These are phyloP conservation scores for Sympetrum striolatum DNA, from an alignment of 2,888 invertebrate genomes.

Conservation along the genomic window DNA sequence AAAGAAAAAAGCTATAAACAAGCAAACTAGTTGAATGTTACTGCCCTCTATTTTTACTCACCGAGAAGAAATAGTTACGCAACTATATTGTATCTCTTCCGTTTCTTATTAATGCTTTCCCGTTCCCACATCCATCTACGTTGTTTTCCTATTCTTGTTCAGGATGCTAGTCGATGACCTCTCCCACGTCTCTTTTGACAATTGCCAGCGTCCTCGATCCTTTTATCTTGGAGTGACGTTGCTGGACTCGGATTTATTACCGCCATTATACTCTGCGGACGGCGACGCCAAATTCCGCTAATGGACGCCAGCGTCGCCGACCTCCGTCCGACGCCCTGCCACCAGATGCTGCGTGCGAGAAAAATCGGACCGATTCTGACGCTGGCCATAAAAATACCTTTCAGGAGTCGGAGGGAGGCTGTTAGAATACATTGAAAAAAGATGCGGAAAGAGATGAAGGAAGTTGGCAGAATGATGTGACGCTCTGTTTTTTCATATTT, in stretches of 20 bases:
- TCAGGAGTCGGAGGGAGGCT: neutral
- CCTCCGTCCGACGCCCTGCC: neutral
- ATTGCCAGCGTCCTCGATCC: neutral
- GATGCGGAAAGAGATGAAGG: neutral
- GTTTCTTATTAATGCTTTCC: neutral
- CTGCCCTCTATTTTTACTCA: too few relatives aligned
- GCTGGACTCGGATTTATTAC: constrained; percentile 13
- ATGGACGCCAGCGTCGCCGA: neutral
- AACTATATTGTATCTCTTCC: too few relatives aligned
- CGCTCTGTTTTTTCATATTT: neutral
- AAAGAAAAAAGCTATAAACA: too few relatives aligned
- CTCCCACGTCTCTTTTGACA: constrained; percentile 20
- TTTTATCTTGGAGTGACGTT: neutral
- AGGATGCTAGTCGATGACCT: neutral
- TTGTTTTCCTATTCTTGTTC: neutral
- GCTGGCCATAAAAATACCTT: neutral
- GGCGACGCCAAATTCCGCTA: constrained; percentile 36
- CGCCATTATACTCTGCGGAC: neutral
- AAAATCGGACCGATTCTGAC: neutral
- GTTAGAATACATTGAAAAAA: neutral
- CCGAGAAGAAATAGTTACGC: too few relatives aligned
- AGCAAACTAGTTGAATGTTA: too few relatives aligned
- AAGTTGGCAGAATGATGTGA: neutral
- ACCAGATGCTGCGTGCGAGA: neutral
- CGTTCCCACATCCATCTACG: neutral